Base-by-base conservation (phyloP, 2,797 vertebrate species). In the Discoglossus pictus region DNA sequence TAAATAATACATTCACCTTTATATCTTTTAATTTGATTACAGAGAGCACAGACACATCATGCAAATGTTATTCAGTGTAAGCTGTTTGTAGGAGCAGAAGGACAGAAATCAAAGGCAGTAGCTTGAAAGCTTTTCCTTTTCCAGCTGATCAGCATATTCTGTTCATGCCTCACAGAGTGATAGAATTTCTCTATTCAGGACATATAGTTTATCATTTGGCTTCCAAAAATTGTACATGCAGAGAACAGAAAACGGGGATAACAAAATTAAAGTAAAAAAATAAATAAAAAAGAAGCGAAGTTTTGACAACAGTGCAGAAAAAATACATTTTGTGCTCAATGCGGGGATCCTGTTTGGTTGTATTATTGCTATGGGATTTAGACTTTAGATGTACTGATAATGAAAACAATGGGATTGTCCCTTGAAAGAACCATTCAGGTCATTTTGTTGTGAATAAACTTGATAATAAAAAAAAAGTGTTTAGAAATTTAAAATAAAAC, bases 1-100 rank as follows among this genome's bases (percentile, higher is more conserved):
- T 72, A 76, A 78, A 78, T 71, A 79, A 67, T 72, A 35, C 3
- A 51, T 77, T 73, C 50, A 42, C 61, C 60, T 64, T 77, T 66
- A 75, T 67, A 74, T 20, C 5, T 74, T 73, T 77, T 69, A 47
- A 75, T 75, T 78, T 69, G 51, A 79, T 82, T 78, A 76, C 74
- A 43, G 68, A 62, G 56, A 62, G 70, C 58, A 24, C 39, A 72
- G 58, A 74, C 0, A 67, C 68, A 62, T 75, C 52, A 78, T 78
- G 72, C 59, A 77, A 80, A 80, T 78, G 2, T 70, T 73, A 68
- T 76, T 79, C 66, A 74, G 58, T 68, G 51, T 65, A 69, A 67
- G 59, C 44, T 36, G 48, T 73, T 74, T 76, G 36, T 65, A 54
- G 74, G 78, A 60, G 31, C 71, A 67, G 35, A 62, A 80, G 76